Conservation (phyloP, 92 coral and sea anemone genomes). For the Palythoa heliodiscus region DNA sequence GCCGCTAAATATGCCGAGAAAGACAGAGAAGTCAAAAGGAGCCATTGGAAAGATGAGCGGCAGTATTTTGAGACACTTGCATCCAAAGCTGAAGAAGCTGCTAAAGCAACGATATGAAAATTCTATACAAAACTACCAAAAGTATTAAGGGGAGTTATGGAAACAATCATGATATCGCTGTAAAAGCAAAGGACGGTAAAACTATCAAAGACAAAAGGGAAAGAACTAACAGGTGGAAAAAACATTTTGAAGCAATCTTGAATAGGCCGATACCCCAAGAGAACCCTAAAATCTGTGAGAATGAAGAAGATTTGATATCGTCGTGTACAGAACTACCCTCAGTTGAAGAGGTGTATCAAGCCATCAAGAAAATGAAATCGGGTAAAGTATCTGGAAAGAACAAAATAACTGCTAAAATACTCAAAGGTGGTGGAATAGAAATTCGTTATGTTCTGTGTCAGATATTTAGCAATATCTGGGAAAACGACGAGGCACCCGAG, state of each 20-base stretch:
- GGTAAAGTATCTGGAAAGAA: slow-evolving; percentile 32
- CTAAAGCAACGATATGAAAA: slow-evolving; percentile 32
- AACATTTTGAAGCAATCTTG: slow-evolving; percentile 32
- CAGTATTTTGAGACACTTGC: slow-evolving; percentile 31
- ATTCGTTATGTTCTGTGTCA: slow-evolving; percentile 1
- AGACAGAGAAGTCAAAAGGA: slow-evolving; percentile 32
- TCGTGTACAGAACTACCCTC: slow-evolving; percentile 28
- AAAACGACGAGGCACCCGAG: slow-evolving; percentile 28
- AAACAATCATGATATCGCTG: slow-evolving; percentile 16
- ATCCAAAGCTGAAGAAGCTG: slow-evolving; percentile 40
- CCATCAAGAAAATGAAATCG: slow-evolving; percentile 24
- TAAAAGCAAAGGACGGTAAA: slow-evolving; percentile 5
- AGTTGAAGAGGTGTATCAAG: slow-evolving; percentile 22
- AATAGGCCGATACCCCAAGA: slow-evolving; percentile 22
- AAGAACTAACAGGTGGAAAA: slow-evolving; percentile 27
- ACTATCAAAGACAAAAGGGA: slow-evolving; percentile 13
- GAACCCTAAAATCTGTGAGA: slow-evolving; percentile 15
- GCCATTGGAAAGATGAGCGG: slow-evolving; percentile 41
- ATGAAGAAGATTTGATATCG: slow-evolving; percentile 27
- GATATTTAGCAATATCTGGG: slow-evolving; percentile 19
- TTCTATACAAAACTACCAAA: slow-evolving; percentile 8
- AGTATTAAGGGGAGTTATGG: not conserved
- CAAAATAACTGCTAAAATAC: slow-evolving; percentile 16
- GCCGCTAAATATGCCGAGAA: slow-evolving; percentile 16
- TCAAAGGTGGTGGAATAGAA: slow-evolving; percentile 30